Evolutionary conservation across 2,113 vertebrate genomes (phyloP), one percentile per base, ranked within the genome.

Genomic region (Merops nubicus): DNA sequence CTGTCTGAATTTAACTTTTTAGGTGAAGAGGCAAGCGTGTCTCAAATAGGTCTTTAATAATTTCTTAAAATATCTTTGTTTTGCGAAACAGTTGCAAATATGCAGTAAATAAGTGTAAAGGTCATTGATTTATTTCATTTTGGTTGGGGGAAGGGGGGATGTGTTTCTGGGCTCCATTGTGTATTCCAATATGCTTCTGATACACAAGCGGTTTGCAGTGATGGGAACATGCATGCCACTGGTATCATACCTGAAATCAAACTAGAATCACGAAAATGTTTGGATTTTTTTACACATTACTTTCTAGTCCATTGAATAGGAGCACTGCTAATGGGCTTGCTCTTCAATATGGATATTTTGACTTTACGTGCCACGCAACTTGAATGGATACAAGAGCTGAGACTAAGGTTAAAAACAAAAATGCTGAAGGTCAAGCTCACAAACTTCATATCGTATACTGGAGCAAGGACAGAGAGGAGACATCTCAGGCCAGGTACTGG

Each of bases 341-440:
- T 77, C 29, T 67, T 89, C 43, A 15, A 0, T 63, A 29, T 1
- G 4, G 5, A 0, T 84, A 4, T 74, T 89, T 77, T 87, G 48
- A 43, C 16, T 31, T 26, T 40, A 19, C 0, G 0, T 43, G 23
- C 79, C 14, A 31, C 17, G 7, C 38, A 85, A 22, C 16, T 56
- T 48, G 36, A 42, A 54, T 40, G 19, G 14, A 20, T 40, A 29
- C 36, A 89, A 69, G 26, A 85, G 19, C 8, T 1, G 4, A 64
- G 12, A 23, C 75, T 57, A 34, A 53, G 12, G 8, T 83, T 64
- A 25, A 48, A 88, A 89, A 28, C n/a, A 60, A 47, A 78, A 56
- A 26, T 7, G 18, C 45, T 51, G 36, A 72, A 51, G 36, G 13
- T 72, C 21, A 7, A 62, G 5, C 25, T 54, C 19, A 9, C 56